phyloP scores from a whole-genome alignment of 2,113 vertebrate genomes.

The Hemibagrus wyckioides region DNA sequence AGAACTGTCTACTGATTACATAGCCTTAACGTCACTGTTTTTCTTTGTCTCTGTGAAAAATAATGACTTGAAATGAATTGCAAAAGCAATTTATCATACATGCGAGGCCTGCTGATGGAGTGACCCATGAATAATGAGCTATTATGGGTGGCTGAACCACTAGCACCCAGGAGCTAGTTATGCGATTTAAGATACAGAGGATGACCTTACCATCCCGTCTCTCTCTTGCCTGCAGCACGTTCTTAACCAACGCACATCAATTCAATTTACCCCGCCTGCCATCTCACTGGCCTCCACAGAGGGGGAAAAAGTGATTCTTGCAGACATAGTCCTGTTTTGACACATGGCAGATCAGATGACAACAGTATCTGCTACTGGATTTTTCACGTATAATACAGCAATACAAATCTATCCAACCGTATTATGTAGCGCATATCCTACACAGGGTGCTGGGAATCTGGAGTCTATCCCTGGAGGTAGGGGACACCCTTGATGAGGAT shows the following conservation, averaged over 20 bases:
- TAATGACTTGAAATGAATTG: conserved; percentile 21
- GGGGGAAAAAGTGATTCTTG: conserved; percentile 47
- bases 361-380: not conserved
- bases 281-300: conserved; percentile 58
- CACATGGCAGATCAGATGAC: not conserved
- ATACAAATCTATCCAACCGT: not conserved
- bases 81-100: conserved; percentile 14
- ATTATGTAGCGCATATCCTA: too few relatives aligned
- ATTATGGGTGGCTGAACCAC: conserved; percentile 55
- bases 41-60: conserved; percentile 27
- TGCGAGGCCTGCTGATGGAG: conserved; percentile 20
- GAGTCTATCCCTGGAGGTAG: too few relatives aligned
- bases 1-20: conserved; percentile 34
- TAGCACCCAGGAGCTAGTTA: conserved; percentile 41
- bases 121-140: conserved; percentile 65
- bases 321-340: conserved; percentile 1
- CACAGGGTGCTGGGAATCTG: too few relatives aligned
- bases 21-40: conserved; percentile 25
- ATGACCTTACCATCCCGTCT: conserved; percentile 70
- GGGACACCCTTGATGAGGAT: too few relatives aligned
- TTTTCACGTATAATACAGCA: not conserved
- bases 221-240: conserved; percentile 60
- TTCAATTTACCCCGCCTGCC: conserved; percentile 68
- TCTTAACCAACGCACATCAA: conserved; percentile 75
- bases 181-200: conserved; percentile 67